Evolutionary conservation across 2,888 invertebrate species (phyloP), one percentile per base, ranked within the genome.

Genomic region (Scaptomyza cyrtandrae): DNA sequence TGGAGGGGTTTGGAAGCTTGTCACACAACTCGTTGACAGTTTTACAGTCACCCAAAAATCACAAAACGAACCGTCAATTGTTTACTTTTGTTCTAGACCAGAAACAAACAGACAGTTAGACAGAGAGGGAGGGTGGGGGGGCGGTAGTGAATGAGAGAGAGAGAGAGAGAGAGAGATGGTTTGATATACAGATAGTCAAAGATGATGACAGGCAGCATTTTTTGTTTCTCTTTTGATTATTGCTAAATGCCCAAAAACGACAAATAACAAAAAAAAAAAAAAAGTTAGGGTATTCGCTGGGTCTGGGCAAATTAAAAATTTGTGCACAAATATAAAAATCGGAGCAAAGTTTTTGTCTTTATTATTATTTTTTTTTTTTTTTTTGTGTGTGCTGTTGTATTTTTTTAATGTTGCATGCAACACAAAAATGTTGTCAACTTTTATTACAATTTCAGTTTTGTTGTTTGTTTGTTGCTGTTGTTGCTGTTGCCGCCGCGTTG

Each of bases 11-110:
- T 33, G 10, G 11, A 11, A 31, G 56, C 73, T 71, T 85, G 83
- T 84, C 88, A 87, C 78, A 83, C 65, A 72, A 73, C 74, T 78
- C 66, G 85, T 70, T 87, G 83, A 85, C 83, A 84, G 88, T 73
- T 77, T 59, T 57, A 58, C 80, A 85, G 67, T 67, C 85, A 68
- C 78, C 52, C 52, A 39, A 69, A 69, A 68, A 59, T 79, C 48
- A 76, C 85, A 63, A 39, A 69, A 70, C 66, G 54, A 37, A 64
- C 69, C 83, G 82, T 85, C 88, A 87, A 87, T 84, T 84, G 83
- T 84, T 84, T 84, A 80, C 88, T 85, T 78, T 77, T 61, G 52
- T 41, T 44, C 75, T 46, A 69, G 29, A 27, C 57, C 57, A 66
- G 61, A 27, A 27, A 24, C 44, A 68, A 52, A 44, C 33, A 57